These are phyloP conservation scores for Coelopa frigida DNA, from an alignment of 1,140 invertebrate species.

Conservation along the genomic window DNA sequence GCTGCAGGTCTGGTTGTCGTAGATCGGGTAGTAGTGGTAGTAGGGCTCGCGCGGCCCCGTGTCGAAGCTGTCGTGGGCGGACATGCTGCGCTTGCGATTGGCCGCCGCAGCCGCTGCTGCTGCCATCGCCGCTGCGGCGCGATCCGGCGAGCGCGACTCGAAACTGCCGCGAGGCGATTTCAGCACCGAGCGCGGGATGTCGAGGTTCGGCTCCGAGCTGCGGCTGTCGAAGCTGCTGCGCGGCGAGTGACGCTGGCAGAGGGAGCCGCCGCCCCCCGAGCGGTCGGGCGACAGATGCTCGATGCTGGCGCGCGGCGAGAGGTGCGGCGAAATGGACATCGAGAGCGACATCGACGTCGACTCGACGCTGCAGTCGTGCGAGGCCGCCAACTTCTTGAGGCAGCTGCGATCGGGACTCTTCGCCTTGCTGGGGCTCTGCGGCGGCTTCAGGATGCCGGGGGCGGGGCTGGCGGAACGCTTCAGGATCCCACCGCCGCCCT, in stretches of 20 bases:
- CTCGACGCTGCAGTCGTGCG: conserved; percentile 33
- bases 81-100: conserved; percentile 35
- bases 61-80: conserved; percentile 40
- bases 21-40: conserved; percentile 43
- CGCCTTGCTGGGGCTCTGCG: conserved; percentile 33
- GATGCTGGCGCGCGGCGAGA: conserved; percentile 35
- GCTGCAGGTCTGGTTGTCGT: conserved; percentile 42
- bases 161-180: conserved; percentile 18
- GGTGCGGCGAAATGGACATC: conserved; percentile 25
- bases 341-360: neutral
- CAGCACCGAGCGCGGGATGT: conserved; percentile 22
- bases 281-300: conserved; percentile 41
- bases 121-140: neutral
- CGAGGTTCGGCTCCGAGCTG: conserved; percentile 35
- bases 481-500: conserved; percentile 34
- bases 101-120: neutral
- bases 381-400: conserved; percentile 36
- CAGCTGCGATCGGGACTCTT: conserved; percentile 43
- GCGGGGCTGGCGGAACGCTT: conserved; percentile 25
- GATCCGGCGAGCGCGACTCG: conserved; percentile 19
- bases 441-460: conserved; percentile 34
- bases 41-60: conserved; percentile 32
- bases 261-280: conserved; percentile 10
- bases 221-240: conserved; percentile 42
- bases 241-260: conserved; percentile 34